Evolutionary conservation across 2,113 vertebrate species (phyloP).

Genomic region (Variabilichromis moorii): DNA sequence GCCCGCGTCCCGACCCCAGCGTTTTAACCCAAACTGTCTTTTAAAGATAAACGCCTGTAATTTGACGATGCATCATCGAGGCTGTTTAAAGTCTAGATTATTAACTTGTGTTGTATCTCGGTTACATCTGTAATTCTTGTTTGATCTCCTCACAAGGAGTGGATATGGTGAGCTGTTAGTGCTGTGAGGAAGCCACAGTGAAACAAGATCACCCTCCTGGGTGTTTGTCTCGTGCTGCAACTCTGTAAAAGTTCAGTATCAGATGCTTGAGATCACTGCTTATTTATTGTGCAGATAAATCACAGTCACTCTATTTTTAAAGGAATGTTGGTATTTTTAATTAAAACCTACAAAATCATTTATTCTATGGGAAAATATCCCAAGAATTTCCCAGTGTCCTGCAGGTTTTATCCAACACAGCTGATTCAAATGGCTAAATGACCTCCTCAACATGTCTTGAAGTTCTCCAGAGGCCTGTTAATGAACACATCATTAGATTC

Average conservation of each 20-base stretch:
- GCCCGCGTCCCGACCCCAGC: not conserved
- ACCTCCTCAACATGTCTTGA: not conserved
- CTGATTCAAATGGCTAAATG: rapidly evolving
- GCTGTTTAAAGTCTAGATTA: not conserved
- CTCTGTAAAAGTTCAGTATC: conserved; percentile 19
- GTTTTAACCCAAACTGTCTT: not conserved
- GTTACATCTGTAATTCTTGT: not conserved
- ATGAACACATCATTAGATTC: not conserved
- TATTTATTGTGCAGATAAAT: conserved; percentile 58
- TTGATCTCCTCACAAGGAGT: conserved; percentile 63
- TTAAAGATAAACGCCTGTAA: not conserved
- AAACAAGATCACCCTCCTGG: not conserved
- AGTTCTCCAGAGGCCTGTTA: not conserved
- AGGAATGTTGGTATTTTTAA: not conserved
- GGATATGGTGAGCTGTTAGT: conserved; percentile 48
- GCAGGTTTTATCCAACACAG: not conserved
- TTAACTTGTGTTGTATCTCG: not conserved
- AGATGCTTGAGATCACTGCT: conserved; percentile 65
- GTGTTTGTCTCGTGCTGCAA: not conserved
- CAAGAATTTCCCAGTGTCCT: not conserved
- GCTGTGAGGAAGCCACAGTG: conserved; percentile 73
- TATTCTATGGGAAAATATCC: not conserved
- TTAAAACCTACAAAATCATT: not conserved
- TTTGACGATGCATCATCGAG: not conserved
- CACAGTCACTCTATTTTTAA: not conserved